Percentiles rank a stretch among this genome's conserved stretches.
phyloP scores from a whole-genome alignment of 2,113 vertebrate genomes.

The Turnix velox region DNA sequence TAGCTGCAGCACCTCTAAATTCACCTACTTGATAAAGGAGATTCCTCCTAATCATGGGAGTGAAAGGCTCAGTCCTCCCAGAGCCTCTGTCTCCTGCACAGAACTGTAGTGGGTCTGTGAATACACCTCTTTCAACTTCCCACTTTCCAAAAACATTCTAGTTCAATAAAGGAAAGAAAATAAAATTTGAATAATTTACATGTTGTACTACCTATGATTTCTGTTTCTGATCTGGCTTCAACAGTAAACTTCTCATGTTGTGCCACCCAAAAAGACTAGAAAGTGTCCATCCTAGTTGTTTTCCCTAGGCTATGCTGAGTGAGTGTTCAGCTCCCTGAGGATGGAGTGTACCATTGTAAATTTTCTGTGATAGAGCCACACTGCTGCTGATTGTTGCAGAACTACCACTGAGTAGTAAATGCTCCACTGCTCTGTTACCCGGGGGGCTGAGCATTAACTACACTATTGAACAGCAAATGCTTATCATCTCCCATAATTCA shows the following conservation, averaged over 20 bases:
- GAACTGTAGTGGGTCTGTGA: neutral
- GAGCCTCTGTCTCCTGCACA: neutral
- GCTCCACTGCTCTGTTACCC: conserved; percentile 58
- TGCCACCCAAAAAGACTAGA: neutral
- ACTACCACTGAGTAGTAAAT: conserved; percentile 33
- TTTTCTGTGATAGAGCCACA: conserved; percentile 41
- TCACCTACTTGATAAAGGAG: neutral
- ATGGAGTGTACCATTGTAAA: conserved; percentile 53
- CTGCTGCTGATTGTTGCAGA: conserved; percentile 48
- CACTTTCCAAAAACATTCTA: neutral
- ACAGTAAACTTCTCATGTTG: neutral
- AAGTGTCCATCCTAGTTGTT: conserved; percentile 50
- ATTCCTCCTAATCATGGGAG: neutral
- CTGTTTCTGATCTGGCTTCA: neutral
- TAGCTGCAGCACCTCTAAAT: neutral
- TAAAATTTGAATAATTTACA: neutral
- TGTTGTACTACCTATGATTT: neutral
- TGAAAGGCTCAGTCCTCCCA: neutral
- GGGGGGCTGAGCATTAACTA: conserved; percentile 67
- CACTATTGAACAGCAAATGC: conserved; percentile 63
- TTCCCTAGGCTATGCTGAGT: conserved; percentile 33
- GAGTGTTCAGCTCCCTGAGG: conserved; percentile 23
- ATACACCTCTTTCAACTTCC: neutral
- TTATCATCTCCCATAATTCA: conserved; percentile 55
- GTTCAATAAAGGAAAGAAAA: neutral